Conservation (phyloP, 2,797 vertebrate species). For the Octomys mimax region DNA sequence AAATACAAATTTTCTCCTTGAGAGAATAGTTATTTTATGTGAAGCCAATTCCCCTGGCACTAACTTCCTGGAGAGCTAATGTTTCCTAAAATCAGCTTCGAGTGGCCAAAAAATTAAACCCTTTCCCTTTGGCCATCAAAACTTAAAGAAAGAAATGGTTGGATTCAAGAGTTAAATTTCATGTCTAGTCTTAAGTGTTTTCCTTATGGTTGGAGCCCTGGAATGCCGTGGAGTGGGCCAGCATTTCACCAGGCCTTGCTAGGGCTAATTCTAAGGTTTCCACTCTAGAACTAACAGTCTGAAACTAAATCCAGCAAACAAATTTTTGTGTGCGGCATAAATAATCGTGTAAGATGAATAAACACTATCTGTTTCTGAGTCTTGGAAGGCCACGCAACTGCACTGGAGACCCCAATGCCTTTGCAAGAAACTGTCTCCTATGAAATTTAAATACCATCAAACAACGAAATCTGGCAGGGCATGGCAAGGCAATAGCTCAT, state of each 20-base stretch:
- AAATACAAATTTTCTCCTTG: conserved; percentile 21
- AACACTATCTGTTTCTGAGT: not conserved
- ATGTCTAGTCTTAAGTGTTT: not conserved
- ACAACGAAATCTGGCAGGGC: not conserved
- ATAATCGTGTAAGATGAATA: not conserved
- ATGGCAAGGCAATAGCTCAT: not conserved
- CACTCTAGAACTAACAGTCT: not conserved
- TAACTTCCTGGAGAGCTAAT: not conserved
- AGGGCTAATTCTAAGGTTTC: not conserved
- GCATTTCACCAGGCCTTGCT: not conserved
- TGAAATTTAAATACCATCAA: not conserved
- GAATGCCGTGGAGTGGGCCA: not conserved
- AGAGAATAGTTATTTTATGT: conserved; percentile 27
- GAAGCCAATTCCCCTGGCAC: not conserved
- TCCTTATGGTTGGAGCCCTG: not conserved
- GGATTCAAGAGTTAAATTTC: not conserved
- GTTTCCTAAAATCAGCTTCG: conserved; percentile 29
- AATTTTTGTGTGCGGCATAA: not conserved
- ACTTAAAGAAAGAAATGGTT: not conserved
- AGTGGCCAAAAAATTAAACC: not conserved
- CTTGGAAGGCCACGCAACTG: not conserved
- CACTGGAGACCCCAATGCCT: not conserved
- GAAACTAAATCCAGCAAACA: not conserved
- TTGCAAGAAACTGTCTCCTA: not conserved
- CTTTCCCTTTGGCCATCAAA: not conserved